Evolutionary conservation across 2,888 invertebrate genomes (phyloP).

Genomic region (Thecophora atra): DNA sequence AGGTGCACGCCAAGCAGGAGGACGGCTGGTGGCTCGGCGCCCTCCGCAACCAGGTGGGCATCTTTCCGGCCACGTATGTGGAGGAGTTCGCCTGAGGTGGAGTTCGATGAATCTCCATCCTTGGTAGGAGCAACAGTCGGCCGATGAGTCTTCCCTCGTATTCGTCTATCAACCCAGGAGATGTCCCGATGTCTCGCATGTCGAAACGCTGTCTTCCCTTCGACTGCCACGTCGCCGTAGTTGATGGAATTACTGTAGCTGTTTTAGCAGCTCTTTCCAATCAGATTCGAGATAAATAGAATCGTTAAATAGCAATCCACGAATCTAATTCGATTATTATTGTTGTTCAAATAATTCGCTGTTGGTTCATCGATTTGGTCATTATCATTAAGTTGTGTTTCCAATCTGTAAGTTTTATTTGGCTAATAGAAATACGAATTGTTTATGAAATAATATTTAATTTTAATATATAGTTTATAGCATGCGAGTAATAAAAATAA

Average conservation of each 20-base stretch:
- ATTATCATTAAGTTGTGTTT: conserved; percentile 2
- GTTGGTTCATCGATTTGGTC: background rate
- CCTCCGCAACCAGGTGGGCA: conserved; percentile 80
- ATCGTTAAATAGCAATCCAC: background rate
- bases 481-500: background rate
- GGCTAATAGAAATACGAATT: background rate
- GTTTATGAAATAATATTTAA: background rate
- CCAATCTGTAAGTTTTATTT: conserved; percentile 12
- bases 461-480: background rate
- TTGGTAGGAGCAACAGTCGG: too few relatives aligned
- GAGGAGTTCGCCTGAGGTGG: conserved; percentile 73
- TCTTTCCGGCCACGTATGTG: conserved; percentile 94
- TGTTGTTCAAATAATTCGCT: background rate
- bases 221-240: conserved; percentile 23
- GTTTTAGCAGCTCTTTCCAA: background rate
- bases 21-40: conserved; percentile 97
- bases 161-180: too few relatives aligned
- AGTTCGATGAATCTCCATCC: background rate
- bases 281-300: background rate
- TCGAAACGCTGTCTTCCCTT: conserved; percentile 8
- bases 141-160: too few relatives aligned
- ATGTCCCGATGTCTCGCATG: too few relatives aligned
- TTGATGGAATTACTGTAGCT: conserved; percentile 9
- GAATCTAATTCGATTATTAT: conserved; percentile 18
- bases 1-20: conserved; percentile 88